These are phyloP conservation scores for Oryzias javanicus DNA, from an alignment of 2,113 vertebrate genomes.

Conservation along the genomic window DNA sequence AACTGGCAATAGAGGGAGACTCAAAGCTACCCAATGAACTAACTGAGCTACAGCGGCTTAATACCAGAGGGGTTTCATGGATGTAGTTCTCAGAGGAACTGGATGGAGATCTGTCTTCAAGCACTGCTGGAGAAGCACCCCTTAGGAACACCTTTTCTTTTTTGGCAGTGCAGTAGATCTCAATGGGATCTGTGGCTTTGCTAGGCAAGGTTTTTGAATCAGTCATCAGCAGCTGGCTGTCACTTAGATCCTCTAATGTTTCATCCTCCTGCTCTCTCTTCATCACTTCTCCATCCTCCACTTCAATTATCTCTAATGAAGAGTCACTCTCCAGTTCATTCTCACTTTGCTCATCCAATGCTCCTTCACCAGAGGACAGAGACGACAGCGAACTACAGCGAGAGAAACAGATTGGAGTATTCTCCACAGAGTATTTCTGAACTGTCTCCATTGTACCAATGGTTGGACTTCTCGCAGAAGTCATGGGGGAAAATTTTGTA, in stretches of 20 bases:
- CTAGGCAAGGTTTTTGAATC: conserved; percentile 74
- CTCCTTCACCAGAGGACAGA: conserved; percentile 87
- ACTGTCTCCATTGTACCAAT: conserved; percentile 79
- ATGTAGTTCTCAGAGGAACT: conserved; percentile 96
- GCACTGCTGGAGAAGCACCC: conserved; percentile 71
- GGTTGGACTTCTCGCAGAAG: conserved; percentile 64
- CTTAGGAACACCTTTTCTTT: conserved; percentile 77
- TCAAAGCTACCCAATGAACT: conserved; percentile 97
- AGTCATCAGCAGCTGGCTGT: conserved; percentile 75
- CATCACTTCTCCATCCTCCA: conserved; percentile 77
- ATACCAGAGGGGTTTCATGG: conserved; percentile 93
- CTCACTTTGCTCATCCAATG: conserved; percentile 83
- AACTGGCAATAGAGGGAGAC: conserved; percentile 94
- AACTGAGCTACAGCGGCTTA: conserved; percentile 97
- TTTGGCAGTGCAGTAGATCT: conserved; percentile 75
- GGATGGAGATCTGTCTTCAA: conserved; percentile 88
- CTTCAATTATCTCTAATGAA: conserved; percentile 91
- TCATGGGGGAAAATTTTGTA: conserved; percentile 81
- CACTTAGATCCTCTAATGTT: conserved; percentile 75
- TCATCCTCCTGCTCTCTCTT: conserved; percentile 71
- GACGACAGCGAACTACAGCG: conserved; percentile 95
- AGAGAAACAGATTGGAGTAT: conserved; percentile 91
- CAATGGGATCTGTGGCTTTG: conserved; percentile 76
- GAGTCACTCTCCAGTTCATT: conserved; percentile 83
- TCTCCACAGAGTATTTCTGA: conserved; percentile 88